These are phyloP conservation scores for Myotis findleyi DNA, from an alignment of 2,797 vertebrate genomes.

Conservation along the genomic window DNA sequence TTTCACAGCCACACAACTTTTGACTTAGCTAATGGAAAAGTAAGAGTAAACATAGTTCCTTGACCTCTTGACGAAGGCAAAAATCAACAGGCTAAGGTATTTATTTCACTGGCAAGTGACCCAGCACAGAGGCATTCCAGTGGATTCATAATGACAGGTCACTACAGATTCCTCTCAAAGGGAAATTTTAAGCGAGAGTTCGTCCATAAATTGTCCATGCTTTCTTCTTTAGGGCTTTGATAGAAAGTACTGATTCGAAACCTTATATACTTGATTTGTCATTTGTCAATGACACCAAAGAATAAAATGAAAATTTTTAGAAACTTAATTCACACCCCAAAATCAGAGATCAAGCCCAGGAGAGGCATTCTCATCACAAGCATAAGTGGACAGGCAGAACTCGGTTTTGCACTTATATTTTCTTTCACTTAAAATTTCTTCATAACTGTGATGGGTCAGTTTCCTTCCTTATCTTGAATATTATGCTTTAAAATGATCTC, in stretches of 20 bases:
- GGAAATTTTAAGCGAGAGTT: neutral
- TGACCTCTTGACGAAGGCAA: conserved; percentile 51
- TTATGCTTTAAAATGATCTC: neutral
- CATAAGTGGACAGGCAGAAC: neutral
- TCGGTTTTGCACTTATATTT: neutral
- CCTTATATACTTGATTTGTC: neutral
- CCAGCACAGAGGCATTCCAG: neutral
- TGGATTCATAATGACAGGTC: neutral
- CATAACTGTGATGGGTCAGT: neutral
- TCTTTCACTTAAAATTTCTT: neutral
- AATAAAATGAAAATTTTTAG: neutral
- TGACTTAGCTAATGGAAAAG: conserved; percentile 54
- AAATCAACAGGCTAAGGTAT: conserved; percentile 3
- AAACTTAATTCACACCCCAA: neutral
- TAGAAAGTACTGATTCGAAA: neutral
- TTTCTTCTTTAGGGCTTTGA: neutral
- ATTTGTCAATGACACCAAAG: neutral
- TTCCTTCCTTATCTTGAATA: conserved; percentile 21
- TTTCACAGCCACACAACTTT: conserved; percentile 72
- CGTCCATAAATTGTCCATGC: neutral
- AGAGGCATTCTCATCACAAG: neutral
- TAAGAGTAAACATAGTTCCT: neutral
- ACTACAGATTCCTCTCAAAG: neutral
- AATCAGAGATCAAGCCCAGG: neutral
- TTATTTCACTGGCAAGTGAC: conserved; percentile 20